These are phyloP conservation scores for Coelopa frigida DNA, from an alignment of 1,140 invertebrate species.

Conservation along the genomic window DNA sequence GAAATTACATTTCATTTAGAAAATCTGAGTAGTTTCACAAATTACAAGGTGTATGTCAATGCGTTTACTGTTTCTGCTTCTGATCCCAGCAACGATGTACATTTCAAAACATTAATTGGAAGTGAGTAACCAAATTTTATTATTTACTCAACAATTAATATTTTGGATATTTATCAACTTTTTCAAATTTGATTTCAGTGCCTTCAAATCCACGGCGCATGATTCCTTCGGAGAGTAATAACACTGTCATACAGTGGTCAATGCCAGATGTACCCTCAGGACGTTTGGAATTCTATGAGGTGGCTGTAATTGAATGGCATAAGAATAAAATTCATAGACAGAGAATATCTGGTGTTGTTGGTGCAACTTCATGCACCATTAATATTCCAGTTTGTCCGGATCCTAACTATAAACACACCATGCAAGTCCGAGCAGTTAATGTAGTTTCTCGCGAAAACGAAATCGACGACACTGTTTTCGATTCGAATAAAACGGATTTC, in stretches of 20 bases:
- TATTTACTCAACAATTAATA: background rate
- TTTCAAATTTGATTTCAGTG: too few species aligned
- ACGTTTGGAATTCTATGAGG: slow-evolving; percentile 10
- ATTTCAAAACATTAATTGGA: slow-evolving; percentile 13
- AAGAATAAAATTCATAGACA: slow-evolving; percentile 3
- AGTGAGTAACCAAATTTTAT: slow-evolving; percentile 6
- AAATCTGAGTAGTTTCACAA: slow-evolving; percentile 10
- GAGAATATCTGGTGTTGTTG: slow-evolving; percentile 3
- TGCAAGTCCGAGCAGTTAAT: slow-evolving; percentile 12
- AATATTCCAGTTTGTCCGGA: slow-evolving; percentile 7
- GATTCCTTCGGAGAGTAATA: too few species aligned
- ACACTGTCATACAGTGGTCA: slow-evolving; percentile 3
- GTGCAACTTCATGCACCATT: slow-evolving; percentile 1
- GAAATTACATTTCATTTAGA: background rate
- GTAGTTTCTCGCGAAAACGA: slow-evolving; percentile 5
- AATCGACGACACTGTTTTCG: background rate
- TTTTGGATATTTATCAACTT: too few species aligned
- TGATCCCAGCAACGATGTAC: slow-evolving; percentile 14
- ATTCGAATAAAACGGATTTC: background rate
- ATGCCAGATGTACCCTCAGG: slow-evolving; percentile 5
- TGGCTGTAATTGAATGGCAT: slow-evolving; percentile 1
- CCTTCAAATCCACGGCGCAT: too few species aligned
- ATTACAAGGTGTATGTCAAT: slow-evolving; percentile 13
- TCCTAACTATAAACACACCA: slow-evolving; percentile 10
- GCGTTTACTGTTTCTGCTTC: slow-evolving; percentile 7